Evolutionary conservation across 2,888 invertebrate species (phyloP), one percentile per base, ranked within the genome.

Genomic region (Tipula vernalis): DNA sequence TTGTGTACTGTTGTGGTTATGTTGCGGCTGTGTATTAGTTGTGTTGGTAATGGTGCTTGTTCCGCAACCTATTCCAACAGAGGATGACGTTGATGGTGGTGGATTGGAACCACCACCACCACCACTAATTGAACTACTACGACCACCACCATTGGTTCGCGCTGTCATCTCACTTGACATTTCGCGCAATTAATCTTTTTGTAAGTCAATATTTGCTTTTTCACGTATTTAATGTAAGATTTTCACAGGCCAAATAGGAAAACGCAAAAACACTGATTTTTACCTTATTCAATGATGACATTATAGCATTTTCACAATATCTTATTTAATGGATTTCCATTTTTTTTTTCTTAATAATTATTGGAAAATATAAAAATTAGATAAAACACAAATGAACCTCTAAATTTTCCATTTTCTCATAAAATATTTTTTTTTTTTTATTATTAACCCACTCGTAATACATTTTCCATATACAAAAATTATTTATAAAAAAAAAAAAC

Each of bases 141-240:
- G 5, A 15, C 51, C 10, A 28, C 71, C 71, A 18, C 71, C 71
- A 71, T 71, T 71, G 28, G 10, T 71, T 83, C 85, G 36, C 57
- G 85, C 57, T 42, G 86, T 86, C 86, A 86, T 57, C n/a, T 86
- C 86, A 57, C 36, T 42, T 57, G 86, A 42, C 86, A 86, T 86
- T 86, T 15, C 51, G 86, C 51, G 51, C 36, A 36, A 51, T 15
- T 13, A 36, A 44, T 86, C 28, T 85, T n/a, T 39, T 39, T 39
- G n/a, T 28, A 5, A 39, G n/a, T 39, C 84, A 84, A 84, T 39
- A 39, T 71, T 71, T 71, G 28, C 10, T 2, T 8, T 71, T 71
- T 28, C 18, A 10, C 15, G n/a, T 57, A 57, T 57, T 57, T 57
- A 28, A 15, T 15, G 39, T 2, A 39, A 0, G 15, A 71, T 12